Evolutionary conservation across 2,888 invertebrate species (phyloP), one percentile per base, ranked within the genome.

Genomic region (Pollenia amentaria): DNA sequence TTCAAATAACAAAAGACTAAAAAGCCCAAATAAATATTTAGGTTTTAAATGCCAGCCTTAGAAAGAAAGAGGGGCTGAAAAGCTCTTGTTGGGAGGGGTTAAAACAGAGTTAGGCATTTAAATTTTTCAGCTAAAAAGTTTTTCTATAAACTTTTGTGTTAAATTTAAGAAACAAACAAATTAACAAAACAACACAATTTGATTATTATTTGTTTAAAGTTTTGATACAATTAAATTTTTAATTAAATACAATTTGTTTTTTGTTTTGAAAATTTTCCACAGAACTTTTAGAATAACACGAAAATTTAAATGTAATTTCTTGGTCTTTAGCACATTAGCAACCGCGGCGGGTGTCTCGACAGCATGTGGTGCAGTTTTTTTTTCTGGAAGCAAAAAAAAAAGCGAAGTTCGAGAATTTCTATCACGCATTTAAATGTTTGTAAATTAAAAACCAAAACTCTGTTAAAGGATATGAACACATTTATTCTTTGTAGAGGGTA

Each of bases 311-410:
- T 64, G 48, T 64, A 69, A 79, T 70, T 55, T 65, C 40, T 83
- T 51, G 72, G 70, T 83, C 64, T 86, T 83, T 80, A 80, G 53
- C 79, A 72, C 79, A 80, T 86, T 80, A 80, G 72, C 75, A 77
- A 69, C n/a, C 60, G 21, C 77, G 46, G 44, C 60, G 79, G 75
- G 79, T 75, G 76, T 57, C 57, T 48, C 51, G 60, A 38, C 76
- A 83, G 72, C 83, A 83, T 83, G 83, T 76, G 79, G 72, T 29
- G 79, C 53, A 44, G 62, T 18, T 38, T 29, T 12, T 60, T 21
- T 16, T 18, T 21, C 12, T 3, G 8, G 3, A 12, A 21, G 9
- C 11, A 8, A 64, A 10, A 16, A 57, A 78, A 60, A 3, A 38
- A 3, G 8, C 2, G 12, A 14, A 60, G 40, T 29, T 42, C n/a